Base-by-base conservation (phyloP, 2,113 vertebrate genomes). In the Hypomesus transpacificus region DNA sequence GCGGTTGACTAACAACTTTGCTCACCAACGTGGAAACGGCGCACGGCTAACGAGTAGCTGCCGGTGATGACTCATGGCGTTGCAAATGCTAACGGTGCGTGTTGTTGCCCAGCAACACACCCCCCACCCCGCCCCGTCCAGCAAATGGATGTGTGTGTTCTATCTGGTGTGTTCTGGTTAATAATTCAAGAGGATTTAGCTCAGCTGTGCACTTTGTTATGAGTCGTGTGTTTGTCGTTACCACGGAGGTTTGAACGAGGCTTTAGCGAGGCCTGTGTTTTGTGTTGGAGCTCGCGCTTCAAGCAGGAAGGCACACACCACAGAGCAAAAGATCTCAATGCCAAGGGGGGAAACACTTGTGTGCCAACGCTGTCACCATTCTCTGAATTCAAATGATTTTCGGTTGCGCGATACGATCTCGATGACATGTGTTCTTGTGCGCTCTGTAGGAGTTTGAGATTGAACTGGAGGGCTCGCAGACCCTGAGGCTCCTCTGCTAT, bases 401-500 rank as follows among this genome's bases (percentile, higher is more conserved):
- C 1, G 39, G 39, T 46, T 13, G 39, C 9, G 0, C 0, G 9
- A 26, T 0, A 26, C 3, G 24, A 3, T 2, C 24, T 46, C 7
- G 39, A 46, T 46, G 13, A 9, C 39, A 7, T 56, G 54, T 56
- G 54, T 2, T 71, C 3, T 21, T 64, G 52, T 57, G 20, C 31
- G 7, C 0, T 17, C 50, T 31, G 3, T 74, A 99, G 97, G 97
- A 99, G 87, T 99, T 99, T 82, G 97, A 99, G 88, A 99, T 99
- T 2, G 97, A 99, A 82, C 91, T 99, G 86, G 97, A 99, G 86
- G 97, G 97, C 79, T 98, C 97, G 0, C 96, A 98, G 81, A 97
- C 94, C 26, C 87, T 99, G 88, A 86, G 97, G 81, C 92, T 99
- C 75, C 90, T 99, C 71, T 98, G 97, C 89, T 98, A 97, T 0